Base-by-base conservation (phyloP, 2,888 invertebrate genomes). In the Ferrisia virgata region DNA sequence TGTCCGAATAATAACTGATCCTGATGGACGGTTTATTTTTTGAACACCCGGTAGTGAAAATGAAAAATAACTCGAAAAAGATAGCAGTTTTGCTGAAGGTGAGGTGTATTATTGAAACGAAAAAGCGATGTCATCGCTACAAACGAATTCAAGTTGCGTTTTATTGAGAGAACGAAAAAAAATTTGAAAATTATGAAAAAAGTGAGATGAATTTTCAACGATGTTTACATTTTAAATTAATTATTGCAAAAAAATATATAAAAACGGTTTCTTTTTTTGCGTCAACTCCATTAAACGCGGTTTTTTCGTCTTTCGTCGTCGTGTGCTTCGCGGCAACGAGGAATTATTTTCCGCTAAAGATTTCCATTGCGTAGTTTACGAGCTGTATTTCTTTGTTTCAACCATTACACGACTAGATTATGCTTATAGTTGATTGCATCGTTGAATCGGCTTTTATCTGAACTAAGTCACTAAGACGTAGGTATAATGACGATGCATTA, bases 181-280 rank as follows among this genome's bases (percentile, higher is more conserved):
- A 53, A 53, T 22, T 53, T 18, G 22, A 11, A n/a, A n/a, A n/a
- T n/a, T n/a, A n/a, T n/a, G n/a, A 53, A 53, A 43, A 43, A 53
- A 53, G 9, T 22, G 18, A 47, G 47, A 64, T 31, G 31, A 31
- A 31, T 69, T 69, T 69, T 69, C 28, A 13, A 69, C 31, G 31
- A 69, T 69, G 31, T 69, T 69, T 69, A 69, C 69, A 31, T 69
- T 69, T 31, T 69, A 53, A 15, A 69, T 69, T 69, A 69, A 69
- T 69, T 69, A 69, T 33, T 18, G 31, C 69, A 31, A 69, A 69
- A n/a, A 18, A 69, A 31, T 15, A 33, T 69, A 69, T 69, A 69
- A 69, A 69, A 69, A 4, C 15, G 5, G 15, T 11, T 69, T 69
- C 69, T 33, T 28, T 13, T 40, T 53, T 11, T 3, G 53, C 47